Base-by-base conservation (phyloP, 1,140 invertebrate species). In the Scaptomyza hsui region DNA sequence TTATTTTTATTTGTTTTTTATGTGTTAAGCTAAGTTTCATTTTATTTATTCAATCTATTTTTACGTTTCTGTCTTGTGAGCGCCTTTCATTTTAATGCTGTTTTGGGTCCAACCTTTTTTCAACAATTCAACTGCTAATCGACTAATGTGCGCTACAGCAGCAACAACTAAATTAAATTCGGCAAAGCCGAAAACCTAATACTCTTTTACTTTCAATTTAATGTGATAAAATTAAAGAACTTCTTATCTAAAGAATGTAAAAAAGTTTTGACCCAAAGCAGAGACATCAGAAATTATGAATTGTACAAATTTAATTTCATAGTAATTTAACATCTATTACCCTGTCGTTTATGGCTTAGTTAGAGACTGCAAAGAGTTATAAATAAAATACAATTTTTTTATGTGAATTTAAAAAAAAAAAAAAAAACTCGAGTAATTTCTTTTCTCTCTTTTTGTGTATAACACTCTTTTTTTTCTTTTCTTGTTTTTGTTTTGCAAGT, bases 51-150 rank as follows among this genome's bases (percentile, higher is more conserved):
- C 73, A 56, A 21, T 48, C 45, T 44, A 45, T 55, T 57, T 83
- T 82, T 78, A 55, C 26, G 13, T 37, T 63, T 52, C 59, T 77
- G 81, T 86, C 81, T 86, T 71, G 73, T 86, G 77, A 86, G 64
- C 81, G 80, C 81, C 77, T 77, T 81, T 86, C 64, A 85, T 72
- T 67, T 65, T 86, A 85, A 85, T 85, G 82, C 77, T 76, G 77
- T 53, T 74, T 80, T 81, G 80, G 80, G 80, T 80, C 81, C 47
- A 71, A 77, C 73, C 69, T 29, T 79, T 67, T 67, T 85, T 60
- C 51, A 41, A 72, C 37, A 65, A 32, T 9, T 19, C 44, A 21
- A 15, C 35, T 39, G 42, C 67, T 74, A 74, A 74, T 71, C 67
- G 72, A 64, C 67, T 74, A 74, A 71, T 71, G 53, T 19, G 26